These are phyloP conservation scores for Tonatia bakeri DNA, from an alignment of 2,113 vertebrate genomes.

Conservation along the genomic window DNA sequence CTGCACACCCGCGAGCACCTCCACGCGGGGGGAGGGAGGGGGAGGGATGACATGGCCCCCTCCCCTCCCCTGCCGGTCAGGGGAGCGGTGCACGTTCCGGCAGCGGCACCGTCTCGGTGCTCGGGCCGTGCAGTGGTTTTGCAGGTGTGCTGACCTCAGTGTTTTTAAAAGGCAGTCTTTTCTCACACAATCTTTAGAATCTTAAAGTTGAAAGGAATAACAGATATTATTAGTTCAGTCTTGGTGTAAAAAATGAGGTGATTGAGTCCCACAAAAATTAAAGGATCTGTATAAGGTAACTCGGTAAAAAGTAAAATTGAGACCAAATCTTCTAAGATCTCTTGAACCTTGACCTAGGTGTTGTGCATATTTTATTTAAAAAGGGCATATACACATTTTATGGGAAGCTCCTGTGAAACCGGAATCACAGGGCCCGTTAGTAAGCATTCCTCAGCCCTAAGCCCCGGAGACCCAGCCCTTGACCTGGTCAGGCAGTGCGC, in stretches of 20 bases:
- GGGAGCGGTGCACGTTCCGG: accelerated
- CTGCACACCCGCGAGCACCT: not conserved
- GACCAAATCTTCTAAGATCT: not conserved
- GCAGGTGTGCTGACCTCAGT: not conserved
- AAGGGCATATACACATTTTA: not conserved
- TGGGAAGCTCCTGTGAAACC: not conserved
- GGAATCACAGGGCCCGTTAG: not conserved
- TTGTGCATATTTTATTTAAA: not conserved
- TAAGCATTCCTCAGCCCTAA: not conserved
- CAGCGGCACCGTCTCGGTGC: accelerated
- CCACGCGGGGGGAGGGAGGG: not conserved
- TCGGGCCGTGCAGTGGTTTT: not conserved
- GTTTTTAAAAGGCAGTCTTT: not conserved
- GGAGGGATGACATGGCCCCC: not conserved
- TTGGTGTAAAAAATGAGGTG: not conserved
- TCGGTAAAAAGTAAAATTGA: not conserved
- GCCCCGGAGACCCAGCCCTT: not conserved
- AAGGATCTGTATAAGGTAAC: not conserved
- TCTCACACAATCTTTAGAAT: not conserved
- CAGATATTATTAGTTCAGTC: not conserved
- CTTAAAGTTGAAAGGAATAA: not conserved
- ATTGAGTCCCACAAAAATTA: not conserved
- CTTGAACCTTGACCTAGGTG: not conserved
- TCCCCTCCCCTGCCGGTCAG: accelerated
- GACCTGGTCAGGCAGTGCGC: not conserved